A percentile compares a stretch with the other conserved stretches of the same genome.
Conservation (phyloP, 2,113 vertebrate genomes). For the Corvus moneduloides region DNA sequence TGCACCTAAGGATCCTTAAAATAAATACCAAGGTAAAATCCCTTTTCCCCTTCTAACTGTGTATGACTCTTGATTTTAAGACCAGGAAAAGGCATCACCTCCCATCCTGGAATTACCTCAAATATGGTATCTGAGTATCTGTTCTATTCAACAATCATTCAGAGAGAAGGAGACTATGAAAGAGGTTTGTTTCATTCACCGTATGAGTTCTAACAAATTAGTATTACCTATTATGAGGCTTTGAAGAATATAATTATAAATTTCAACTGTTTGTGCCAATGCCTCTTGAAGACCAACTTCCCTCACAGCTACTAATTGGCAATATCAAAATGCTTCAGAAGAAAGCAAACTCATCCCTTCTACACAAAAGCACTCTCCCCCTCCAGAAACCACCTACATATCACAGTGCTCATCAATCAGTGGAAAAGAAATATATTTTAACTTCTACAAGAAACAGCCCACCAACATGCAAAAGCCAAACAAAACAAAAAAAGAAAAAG, state of each 20-base stretch:
- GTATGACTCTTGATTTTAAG: too few species aligned
- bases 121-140: background rate
- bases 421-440: background rate
- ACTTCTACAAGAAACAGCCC: background rate
- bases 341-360: background rate
- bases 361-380: background rate
- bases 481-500: background rate
- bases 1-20: too few species aligned
- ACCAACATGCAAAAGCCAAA: background rate
- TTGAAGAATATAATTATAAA: slow-evolving; percentile 39
- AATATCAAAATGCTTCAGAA: slow-evolving; percentile 25
- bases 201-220: background rate
- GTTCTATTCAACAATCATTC: background rate
- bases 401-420: background rate
- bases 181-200: background rate
- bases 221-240: background rate
- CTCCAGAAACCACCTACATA: background rate
- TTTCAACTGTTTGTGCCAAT: background rate
- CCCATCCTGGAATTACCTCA: background rate
- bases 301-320: slow-evolving; percentile 13
- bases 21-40: too few species aligned
- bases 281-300: slow-evolving; percentile 5
- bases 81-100: background rate
- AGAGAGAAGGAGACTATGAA: background rate
- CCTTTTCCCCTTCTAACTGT: too few species aligned